These are phyloP conservation scores for Orthosia cruda DNA, from an alignment of 2,888 invertebrate species.

Conservation along the genomic window DNA sequence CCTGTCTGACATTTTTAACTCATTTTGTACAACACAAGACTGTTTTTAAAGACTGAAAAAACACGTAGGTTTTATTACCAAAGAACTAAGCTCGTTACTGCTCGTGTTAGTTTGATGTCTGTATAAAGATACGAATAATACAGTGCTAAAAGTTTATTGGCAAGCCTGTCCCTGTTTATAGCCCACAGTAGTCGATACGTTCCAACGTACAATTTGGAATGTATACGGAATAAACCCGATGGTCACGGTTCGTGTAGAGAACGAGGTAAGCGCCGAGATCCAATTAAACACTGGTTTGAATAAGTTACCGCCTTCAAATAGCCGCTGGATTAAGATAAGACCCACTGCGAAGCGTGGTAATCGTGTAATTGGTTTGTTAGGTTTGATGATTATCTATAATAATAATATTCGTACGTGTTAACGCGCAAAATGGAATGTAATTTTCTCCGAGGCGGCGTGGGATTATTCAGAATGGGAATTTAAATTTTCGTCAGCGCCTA, in stretches of 20 bases:
- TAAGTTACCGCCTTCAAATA: constrained; percentile 57
- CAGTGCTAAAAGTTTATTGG: constrained; percentile 50
- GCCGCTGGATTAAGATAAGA: constrained; percentile 67
- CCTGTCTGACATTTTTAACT: constrained; percentile 49
- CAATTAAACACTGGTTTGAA: constrained; percentile 63
- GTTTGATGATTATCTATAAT: constrained; percentile 59
- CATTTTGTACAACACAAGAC: constrained; percentile 29
- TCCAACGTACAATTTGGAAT: constrained; percentile 46
- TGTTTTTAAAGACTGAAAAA: constrained; percentile 29
- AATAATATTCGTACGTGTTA: constrained; percentile 66
- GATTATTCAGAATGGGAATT: constrained; percentile 60
- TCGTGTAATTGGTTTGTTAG: constrained; percentile 65
- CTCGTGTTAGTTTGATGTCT: constrained; percentile 9
- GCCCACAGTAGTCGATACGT: constrained; percentile 46
- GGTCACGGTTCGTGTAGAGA: constrained; percentile 51
- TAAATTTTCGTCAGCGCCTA: constrained; percentile 60
- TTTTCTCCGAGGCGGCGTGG: constrained; percentile 56
- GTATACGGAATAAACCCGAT: constrained; percentile 51
- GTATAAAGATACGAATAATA: constrained; percentile 23
- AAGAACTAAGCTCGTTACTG: constrained; percentile 22
- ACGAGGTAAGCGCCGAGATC: constrained; percentile 46
- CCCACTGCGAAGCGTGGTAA: constrained; percentile 60
- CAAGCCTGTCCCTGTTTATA: constrained; percentile 25
- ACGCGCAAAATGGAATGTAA: constrained; percentile 63
- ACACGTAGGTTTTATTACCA: constrained; percentile 15